These are phyloP conservation scores for human DNA, from an alignment of 2,113 vertebrate genomes.

Conservation along the genomic window DNA sequence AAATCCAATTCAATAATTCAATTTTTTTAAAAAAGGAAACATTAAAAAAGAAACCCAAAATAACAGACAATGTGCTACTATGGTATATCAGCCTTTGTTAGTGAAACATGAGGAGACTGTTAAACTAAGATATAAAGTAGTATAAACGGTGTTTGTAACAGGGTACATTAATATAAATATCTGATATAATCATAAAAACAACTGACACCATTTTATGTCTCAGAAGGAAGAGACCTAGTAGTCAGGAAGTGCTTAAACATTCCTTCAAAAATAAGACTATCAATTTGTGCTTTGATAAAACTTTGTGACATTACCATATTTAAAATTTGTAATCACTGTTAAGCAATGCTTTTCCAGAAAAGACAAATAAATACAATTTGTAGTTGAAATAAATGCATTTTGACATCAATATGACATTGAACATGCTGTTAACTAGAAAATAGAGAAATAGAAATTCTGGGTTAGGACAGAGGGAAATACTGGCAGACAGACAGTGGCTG, in stretches of 20 bases:
- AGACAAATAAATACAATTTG: slow-evolving; percentile 16
- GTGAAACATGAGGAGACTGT: not conserved
- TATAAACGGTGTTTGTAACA: not conserved
- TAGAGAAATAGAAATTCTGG: not conserved
- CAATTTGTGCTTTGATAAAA: not conserved
- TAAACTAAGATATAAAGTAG: not conserved
- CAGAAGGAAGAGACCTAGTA: not conserved
- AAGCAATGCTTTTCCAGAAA: slow-evolving; percentile 23
- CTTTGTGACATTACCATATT: not conserved
- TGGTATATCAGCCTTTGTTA: not conserved
- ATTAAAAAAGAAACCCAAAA: not conserved
- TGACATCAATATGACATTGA: slow-evolving; percentile 4
- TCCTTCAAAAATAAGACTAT: not conserved
- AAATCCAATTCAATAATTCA: not conserved
- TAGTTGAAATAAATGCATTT: slow-evolving; percentile 49
- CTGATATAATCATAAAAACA: not conserved
- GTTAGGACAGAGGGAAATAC: slow-evolving; percentile 27
- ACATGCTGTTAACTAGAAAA: slow-evolving; percentile 45
- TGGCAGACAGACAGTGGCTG: not conserved
- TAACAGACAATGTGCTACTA: not conserved
- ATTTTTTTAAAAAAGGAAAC: not conserved
- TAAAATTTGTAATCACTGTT: not conserved
- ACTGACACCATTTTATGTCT: not conserved
- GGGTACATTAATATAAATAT: not conserved
- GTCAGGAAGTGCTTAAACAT: not conserved